Evolutionary conservation across 2,888 invertebrate genomes (phyloP).

Genomic region (Cremastobaeus sp.): DNA sequence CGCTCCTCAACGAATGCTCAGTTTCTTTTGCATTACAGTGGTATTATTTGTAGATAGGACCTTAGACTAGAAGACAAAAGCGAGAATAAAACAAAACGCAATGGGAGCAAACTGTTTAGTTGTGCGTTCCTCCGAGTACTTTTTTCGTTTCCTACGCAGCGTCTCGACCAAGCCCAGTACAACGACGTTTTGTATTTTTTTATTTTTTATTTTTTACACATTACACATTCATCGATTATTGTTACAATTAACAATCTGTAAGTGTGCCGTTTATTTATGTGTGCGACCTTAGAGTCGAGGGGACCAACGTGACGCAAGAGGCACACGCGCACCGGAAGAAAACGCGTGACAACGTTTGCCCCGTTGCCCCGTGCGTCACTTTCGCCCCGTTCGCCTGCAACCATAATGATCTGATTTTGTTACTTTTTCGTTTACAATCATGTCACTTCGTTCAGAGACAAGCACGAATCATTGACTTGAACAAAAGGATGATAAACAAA

Average conservation of each 20-base stretch:
- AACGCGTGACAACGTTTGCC: too few relatives aligned
- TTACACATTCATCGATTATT: too few relatives aligned
- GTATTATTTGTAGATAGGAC: slow-evolving; percentile 74
- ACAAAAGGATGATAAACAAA: slow-evolving; percentile 19
- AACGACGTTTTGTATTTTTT: slow-evolving; percentile 2
- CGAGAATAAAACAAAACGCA: slow-evolving; percentile 9
- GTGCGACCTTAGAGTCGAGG: too few relatives aligned
- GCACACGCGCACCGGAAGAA: too few relatives aligned
- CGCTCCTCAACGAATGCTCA: slow-evolving; percentile 30
- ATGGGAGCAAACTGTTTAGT: neutral
- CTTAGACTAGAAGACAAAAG: slow-evolving; percentile 15
- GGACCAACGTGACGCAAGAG: too few relatives aligned
- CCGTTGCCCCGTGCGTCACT: too few relatives aligned
- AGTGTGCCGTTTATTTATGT: slow-evolving; percentile 29
- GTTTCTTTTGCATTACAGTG: slow-evolving; percentile 61
- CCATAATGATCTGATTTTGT: neutral
- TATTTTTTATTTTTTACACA: slow-evolving; percentile 7
- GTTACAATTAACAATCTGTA: slow-evolving; percentile 23
- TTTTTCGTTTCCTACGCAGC: slow-evolving; percentile 34
- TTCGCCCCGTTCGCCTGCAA: too few relatives aligned
- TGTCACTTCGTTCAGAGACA: neutral
- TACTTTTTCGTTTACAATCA: neutral
- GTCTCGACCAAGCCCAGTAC: slow-evolving; percentile 10
- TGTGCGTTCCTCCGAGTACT: slow-evolving; percentile 24
- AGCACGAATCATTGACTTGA: neutral